Evolutionary conservation across 2,888 invertebrate species (phyloP), one percentile per base, ranked within the genome.

Genomic region (Philhelius pedissequus): DNA sequence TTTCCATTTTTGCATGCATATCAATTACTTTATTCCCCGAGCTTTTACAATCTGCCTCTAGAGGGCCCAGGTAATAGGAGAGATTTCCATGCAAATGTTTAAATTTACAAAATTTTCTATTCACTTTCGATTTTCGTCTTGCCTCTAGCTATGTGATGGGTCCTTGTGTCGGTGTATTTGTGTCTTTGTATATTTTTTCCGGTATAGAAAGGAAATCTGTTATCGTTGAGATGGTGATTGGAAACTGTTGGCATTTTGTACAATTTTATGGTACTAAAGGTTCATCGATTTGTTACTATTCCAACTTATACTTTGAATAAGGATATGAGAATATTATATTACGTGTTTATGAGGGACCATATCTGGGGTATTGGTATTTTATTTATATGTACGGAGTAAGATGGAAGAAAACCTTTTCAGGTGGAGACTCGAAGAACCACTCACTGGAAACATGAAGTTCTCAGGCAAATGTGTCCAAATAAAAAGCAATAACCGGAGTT

Each of bases 201-300:
- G 32, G 54, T 60, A 62, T 43, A 68, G 58, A 64, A 62, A 64
- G 56, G 48, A 83, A 77, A 83, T 86, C 79, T 74, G 71, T 81
- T 86, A 87, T 86, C 87, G 87, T 78, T 86, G 84, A 71, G 69
- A 83, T 82, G 84, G 77, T 86, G 86, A 88, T 88, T 89, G 88
- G 87, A 88, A 87, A 88, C 87, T 82, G 88, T 86, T 86, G 88
- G 70, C 60, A 68, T 88, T 88, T 89, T 89, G 87, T 87, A 88
- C 60, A 79, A 79, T 83, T 79, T 83, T 83, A 79, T 79, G 83
- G 56, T 74, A 68, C 60, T 64, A 78, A 62, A 69, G 74, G 64
- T 69, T 58, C 83, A 83, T 83, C 74, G 83, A 74, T 79, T 79
- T 74, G 79, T 62, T 58, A 35, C 43, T 40, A 15, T n/a, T 22